Conservation (phyloP, 2,888 invertebrate species). For the Cephus pulcher region DNA sequence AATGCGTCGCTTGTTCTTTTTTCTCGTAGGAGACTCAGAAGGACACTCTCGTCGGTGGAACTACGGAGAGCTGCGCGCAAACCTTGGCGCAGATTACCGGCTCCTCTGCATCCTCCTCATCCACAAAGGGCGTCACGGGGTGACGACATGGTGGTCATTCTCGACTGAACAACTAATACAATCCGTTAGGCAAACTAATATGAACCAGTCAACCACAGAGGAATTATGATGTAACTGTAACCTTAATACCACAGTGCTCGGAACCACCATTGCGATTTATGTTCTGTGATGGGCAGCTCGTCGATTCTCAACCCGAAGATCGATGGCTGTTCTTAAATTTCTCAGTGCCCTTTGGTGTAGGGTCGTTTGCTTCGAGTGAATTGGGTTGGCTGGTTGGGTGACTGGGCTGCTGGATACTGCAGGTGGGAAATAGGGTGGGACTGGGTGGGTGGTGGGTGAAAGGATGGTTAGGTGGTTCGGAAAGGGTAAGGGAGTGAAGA, state of each 20-base stretch:
- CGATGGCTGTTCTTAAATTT: neutral
- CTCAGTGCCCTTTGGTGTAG: neutral
- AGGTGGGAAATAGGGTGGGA: too few species aligned
- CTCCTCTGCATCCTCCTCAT: conserved; percentile 50
- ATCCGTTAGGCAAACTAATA: conserved; percentile 29
- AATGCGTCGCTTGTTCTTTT: neutral
- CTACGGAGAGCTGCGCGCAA: conserved; percentile 87
- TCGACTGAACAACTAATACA: conserved; percentile 60
- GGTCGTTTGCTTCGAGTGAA: neutral
- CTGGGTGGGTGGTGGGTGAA: neutral
- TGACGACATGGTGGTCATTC: conserved; percentile 66
- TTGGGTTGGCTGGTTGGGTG: neutral
- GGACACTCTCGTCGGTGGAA: conserved; percentile 82
- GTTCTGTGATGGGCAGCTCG: neutral
- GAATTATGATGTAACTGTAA: conserved; percentile 27
- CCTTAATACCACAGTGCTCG: neutral
- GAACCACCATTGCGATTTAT: neutral
- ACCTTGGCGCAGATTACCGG: conserved; percentile 78
- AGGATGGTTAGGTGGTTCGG: neutral
- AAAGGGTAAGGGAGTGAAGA: neutral
- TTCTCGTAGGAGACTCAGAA: conserved; percentile 80
- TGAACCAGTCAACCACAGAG: conserved; percentile 33
- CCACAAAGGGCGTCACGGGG: conserved; percentile 57
- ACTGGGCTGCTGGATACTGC: too few species aligned
- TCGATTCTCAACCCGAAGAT: neutral